Evolutionary conservation across 2,113 vertebrate species (phyloP), one percentile per base, ranked within the genome.

Genomic region (Epinephelus moara): DNA sequence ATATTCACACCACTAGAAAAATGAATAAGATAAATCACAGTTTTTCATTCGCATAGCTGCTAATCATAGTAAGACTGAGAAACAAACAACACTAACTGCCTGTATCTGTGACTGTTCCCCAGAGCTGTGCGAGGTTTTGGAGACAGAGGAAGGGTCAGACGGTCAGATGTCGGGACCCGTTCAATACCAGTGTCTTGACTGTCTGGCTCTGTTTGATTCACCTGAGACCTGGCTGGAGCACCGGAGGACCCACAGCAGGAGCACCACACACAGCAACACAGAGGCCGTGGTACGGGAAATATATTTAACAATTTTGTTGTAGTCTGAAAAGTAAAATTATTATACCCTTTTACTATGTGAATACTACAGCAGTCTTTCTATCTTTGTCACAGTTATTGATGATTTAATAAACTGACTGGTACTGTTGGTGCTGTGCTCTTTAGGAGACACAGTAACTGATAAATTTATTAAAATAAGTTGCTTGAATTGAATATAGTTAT

Each of bases 181-280:
- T 68, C 96, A 96, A 81, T 98, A 97, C 92, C 97, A 98, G 89
- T 98, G 97, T 75, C 94, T 96, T 5, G 96, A 97, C 76, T 98
- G 97, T 74, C 94, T 96, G 80, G 95, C 96, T 63, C 94, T 98
- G 25, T 98, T 98, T 45, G 91, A 95, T 62, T 96, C 96, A 0
- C 95, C 97, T 0, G 96, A 96, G 12, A 92, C 96, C 23, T 97
- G 97, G 96, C 89, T 98, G 75, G 95, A 96, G 61, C 97, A 98
- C 85, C 94, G 97, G 60, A 93, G 94, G 76, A 95, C 91, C 13
- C 96, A 97, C 85, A 95, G 85, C 81, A 93, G 94, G 76, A 96
- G 94, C 70, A 95, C 95, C 87, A 94, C 94, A 3, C 94, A 96
- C 83, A 95, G 92, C 56, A 92, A 84, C 73, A 84, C 91, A 0